Conservation (phyloP, 2,797 vertebrate genomes). For the Synanceia verrucosa region DNA sequence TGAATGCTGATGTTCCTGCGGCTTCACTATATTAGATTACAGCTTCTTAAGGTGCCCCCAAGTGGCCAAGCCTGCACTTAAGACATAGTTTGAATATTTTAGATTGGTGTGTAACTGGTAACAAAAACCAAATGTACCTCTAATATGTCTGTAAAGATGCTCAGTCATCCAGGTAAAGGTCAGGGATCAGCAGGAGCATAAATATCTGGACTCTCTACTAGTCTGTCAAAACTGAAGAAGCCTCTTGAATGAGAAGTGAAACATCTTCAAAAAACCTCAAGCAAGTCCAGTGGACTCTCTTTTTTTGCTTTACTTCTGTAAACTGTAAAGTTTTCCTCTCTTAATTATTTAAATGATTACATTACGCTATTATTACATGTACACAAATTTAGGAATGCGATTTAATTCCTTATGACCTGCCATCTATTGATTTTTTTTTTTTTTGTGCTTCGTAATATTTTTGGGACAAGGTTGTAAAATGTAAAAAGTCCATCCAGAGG, state of each 20-base stretch:
- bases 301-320: too few species aligned
- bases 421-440: not conserved
- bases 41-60: not conserved
- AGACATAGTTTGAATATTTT: not conserved
- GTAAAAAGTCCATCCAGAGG: not conserved
- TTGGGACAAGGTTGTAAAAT: not conserved
- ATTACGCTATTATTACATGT: not conserved
- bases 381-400: not conserved
- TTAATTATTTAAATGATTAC: too few species aligned
- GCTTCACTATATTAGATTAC: not conserved
- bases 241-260: too few species aligned
- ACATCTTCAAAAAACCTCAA: too few species aligned
- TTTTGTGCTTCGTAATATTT: not conserved
- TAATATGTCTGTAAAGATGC: too few species aligned
- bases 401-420: not conserved
- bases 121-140: not conserved
- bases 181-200: too few species aligned
- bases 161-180: too few species aligned
- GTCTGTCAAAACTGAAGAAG: too few species aligned
- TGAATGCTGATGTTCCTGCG: not conserved
- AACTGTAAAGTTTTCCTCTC: too few species aligned
- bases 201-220: too few species aligned
- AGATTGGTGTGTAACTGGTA: not conserved
- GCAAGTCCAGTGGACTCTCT: too few species aligned
- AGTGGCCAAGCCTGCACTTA: too few species aligned